Evolutionary conservation across 2,113 vertebrate species (phyloP), one percentile per base, ranked within the genome.

Genomic region (Romanogobio albipinnatus): DNA sequence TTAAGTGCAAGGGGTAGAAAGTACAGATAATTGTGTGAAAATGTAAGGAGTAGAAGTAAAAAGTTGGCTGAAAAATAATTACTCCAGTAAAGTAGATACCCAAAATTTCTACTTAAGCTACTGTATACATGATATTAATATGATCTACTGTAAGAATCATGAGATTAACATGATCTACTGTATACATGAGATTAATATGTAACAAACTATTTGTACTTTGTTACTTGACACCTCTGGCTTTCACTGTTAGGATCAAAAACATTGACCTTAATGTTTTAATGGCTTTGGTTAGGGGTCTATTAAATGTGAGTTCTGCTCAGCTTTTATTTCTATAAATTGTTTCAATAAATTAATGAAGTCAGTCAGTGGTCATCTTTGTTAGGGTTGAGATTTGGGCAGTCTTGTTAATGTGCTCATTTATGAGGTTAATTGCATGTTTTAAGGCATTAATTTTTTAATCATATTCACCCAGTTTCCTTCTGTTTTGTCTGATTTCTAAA

Each of bases 381-480:
- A 11, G 68, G 15, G 19, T 43, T 43, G 19, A 71, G 68, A 43
- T 71, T 17, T 43, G 68, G 19, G 36, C 68, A 71, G 17, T n/a
- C 68, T 6, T 43, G 68, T 43, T n/a, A 71, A 71, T 71, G 36
- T 70, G 36, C 39, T 71, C 68, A 71, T n/a, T 43, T 71, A 43
- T 71, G 9, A 71, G 68, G 19, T 43, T 71, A 71, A 71, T 71
- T 71, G 19, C 68, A 71, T 43, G 68, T 71, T 71, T 71, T 43
- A 43, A 36, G 4, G 19, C 36, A 6, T 71, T n/a, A 0, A 2
- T 43, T n/a, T 70, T 39, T 71, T 39, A 39, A 70, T 39, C 66
- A 39, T 70, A 70, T 43, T 71, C 19, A 43, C 3, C 19, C 68
- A 5, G 17, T 70, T 70, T 70, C 1, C 9, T 70, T 43, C 4